Percentiles rank a stretch among this genome's conserved stretches.
Conservation (phyloP, 2,113 vertebrate genomes). For the Otocyon megalotis region DNA sequence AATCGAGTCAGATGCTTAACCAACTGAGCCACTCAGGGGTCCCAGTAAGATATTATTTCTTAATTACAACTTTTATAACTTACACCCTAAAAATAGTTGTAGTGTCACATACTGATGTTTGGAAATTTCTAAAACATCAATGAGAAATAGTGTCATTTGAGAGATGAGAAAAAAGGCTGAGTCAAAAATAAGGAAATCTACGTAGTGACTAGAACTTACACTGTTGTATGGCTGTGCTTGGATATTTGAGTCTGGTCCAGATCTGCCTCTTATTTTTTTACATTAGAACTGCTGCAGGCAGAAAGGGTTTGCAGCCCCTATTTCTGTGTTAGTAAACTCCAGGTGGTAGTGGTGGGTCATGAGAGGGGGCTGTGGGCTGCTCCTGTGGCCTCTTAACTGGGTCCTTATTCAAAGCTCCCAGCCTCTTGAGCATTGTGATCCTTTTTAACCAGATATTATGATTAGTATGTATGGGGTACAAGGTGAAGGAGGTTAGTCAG, state of each 20-base stretch:
- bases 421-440: conserved; percentile 25
- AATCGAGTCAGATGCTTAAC: background rate
- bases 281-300: background rate
- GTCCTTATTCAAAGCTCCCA: background rate
- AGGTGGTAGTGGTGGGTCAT: background rate
- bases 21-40: background rate
- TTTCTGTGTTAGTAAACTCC: background rate
- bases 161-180: background rate
- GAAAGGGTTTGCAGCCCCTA: background rate
- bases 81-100: background rate
- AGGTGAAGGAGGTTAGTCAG: background rate
- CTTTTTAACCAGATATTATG: conserved; percentile 49
- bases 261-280: background rate
- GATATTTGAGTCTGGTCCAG: background rate
- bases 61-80: background rate
- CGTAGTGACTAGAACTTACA: background rate
- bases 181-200: background rate
- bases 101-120: conserved; percentile 3
- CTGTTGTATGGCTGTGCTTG: background rate
- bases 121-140: conserved; percentile 40
- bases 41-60: background rate
- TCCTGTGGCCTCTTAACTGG: background rate
- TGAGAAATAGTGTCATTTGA: background rate
- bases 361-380: background rate
- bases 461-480: background rate